phyloP scores from a whole-genome alignment of 2,797 vertebrate species.

The Parauchenoglanis punctatus region DNA sequence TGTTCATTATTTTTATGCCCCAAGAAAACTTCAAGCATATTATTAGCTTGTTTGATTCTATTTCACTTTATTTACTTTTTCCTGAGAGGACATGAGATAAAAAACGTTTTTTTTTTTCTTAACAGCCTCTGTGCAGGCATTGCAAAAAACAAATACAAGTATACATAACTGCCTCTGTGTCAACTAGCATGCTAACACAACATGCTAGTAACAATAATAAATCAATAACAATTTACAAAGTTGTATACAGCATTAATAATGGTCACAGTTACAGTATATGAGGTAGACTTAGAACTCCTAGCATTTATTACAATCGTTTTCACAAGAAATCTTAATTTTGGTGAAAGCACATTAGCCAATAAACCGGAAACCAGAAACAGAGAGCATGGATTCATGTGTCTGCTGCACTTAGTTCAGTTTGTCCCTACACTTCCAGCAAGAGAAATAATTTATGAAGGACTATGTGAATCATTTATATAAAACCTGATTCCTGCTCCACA shows the following conservation, averaged over 20 bases:
- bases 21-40: too few relatives aligned
- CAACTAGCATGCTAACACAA: not conserved
- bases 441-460: conserved; percentile 50
- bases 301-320: not conserved
- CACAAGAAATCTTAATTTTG: not conserved
- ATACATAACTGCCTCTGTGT: not conserved
- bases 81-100: too few relatives aligned
- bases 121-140: too few relatives aligned
- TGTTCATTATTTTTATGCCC: too few relatives aligned
- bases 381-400: not conserved
- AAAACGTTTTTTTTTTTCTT: too few relatives aligned
- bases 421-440: conserved; percentile 42
- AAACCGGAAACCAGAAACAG: not conserved
- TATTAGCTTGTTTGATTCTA: too few relatives aligned
- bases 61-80: too few relatives aligned
- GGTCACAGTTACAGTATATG: not conserved
- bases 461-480: conserved; percentile 55
- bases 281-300: not conserved
- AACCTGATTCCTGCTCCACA: conserved; percentile 68
- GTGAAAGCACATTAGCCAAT: not conserved
- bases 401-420: conserved; percentile 36
- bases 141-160: not conserved
- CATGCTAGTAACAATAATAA: not conserved
- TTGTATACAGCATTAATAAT: not conserved
- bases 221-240: not conserved